A percentile compares a stretch with the other conserved stretches of the same genome.
Conservation (phyloP, 2,888 invertebrate genomes). For the Formica aserva region DNA sequence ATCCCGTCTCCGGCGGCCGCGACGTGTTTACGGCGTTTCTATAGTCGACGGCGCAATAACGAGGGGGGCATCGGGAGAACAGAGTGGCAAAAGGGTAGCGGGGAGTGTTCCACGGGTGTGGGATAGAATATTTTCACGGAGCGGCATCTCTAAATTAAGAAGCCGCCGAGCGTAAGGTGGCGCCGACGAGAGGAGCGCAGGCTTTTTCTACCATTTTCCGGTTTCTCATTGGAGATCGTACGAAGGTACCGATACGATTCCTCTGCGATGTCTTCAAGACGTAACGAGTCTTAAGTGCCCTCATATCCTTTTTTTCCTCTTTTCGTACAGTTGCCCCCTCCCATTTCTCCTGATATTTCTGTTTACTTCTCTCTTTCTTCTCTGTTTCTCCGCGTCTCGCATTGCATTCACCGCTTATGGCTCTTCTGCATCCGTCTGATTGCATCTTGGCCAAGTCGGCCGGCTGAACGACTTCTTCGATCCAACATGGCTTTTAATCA, state of each 20-base stretch:
- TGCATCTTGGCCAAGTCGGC: slow-evolving; percentile 24
- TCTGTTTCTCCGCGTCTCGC: slow-evolving; percentile 15
- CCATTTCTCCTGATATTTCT: slow-evolving; percentile 12
- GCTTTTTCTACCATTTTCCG: slow-evolving; percentile 71
- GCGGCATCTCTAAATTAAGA: slow-evolving; percentile 73
- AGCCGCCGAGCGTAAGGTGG: slow-evolving; percentile 68
- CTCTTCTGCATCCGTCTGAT: slow-evolving; percentile 13
- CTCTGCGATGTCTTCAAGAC: slow-evolving; percentile 31
- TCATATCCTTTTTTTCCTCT: slow-evolving; percentile 11
- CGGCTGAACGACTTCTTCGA: slow-evolving; percentile 28
- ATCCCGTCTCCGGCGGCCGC: slow-evolving; percentile 79
- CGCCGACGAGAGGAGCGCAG: slow-evolving; percentile 59
- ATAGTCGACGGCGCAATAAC: slow-evolving; percentile 78
- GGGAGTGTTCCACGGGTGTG: slow-evolving; percentile 4
- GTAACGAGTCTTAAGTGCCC: slow-evolving; percentile 58
- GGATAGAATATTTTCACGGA: slow-evolving; percentile 74
- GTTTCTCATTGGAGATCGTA: slow-evolving; percentile 52
- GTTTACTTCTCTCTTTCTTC: neutral
- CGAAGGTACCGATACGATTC: slow-evolving; percentile 47
- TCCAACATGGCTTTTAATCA: slow-evolving; percentile 33
- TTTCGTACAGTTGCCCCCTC: neutral
- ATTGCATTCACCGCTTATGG: neutral
- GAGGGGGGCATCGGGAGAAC: slow-evolving; percentile 51
- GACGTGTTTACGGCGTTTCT: slow-evolving; percentile 84
- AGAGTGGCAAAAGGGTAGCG: slow-evolving; percentile 26